phyloP scores from a whole-genome alignment of 53 echinoderm and acorn worm genomes.

The Temnopleurus reevesii region DNA sequence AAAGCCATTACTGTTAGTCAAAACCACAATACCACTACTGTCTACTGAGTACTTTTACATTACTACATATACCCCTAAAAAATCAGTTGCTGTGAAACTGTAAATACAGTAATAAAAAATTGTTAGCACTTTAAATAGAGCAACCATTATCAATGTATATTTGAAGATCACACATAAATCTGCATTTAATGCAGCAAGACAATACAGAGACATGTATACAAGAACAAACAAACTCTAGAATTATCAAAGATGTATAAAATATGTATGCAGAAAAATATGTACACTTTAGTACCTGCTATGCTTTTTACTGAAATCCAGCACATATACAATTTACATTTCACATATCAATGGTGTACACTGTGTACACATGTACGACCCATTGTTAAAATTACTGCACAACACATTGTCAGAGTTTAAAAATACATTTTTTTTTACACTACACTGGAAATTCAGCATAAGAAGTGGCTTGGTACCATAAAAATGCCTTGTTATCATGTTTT shows the following conservation, averaged over 20 bases:
- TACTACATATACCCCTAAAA: neutral
- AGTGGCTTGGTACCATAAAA: too few relatives aligned
- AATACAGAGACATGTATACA: neutral
- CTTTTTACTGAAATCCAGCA: neutral
- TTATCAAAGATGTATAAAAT: neutral
- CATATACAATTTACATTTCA: neutral
- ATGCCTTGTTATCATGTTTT: too few relatives aligned
- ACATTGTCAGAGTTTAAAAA: too few relatives aligned
- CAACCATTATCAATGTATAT: neutral
- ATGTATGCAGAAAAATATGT: neutral
- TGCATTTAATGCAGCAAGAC: conserved; percentile 10
- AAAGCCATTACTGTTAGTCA: too few relatives aligned
- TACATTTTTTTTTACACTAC: too few relatives aligned
- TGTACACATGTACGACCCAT: too few relatives aligned
- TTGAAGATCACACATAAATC: neutral
- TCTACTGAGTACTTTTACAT: neutral
- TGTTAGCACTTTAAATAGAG: neutral
- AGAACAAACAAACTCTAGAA: neutral
- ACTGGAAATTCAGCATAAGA: too few relatives aligned
- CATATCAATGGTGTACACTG: neutral
- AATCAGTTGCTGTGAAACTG: neutral
- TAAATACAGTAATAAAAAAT: neutral
- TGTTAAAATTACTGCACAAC: neutral
- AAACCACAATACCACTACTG: too few relatives aligned
- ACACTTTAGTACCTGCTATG: neutral